These are phyloP conservation scores for Notechis scutatus DNA, from an alignment of 2,113 vertebrate species.

Conservation along the genomic window DNA sequence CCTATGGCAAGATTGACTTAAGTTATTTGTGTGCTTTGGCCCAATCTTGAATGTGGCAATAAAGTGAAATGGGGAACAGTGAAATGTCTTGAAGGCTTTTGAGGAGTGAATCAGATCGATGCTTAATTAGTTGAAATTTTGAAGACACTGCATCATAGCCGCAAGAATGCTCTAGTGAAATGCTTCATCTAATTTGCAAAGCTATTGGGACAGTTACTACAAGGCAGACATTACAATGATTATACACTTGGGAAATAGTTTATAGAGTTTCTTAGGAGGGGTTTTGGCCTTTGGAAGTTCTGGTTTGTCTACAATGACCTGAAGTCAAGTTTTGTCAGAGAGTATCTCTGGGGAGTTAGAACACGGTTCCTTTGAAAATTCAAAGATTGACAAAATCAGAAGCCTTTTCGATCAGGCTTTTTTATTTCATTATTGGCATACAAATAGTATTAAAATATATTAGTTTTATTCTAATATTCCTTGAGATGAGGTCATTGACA, in stretches of 20 bases:
- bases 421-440: background rate
- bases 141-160: background rate
- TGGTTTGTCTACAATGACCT: background rate
- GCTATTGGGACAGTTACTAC: background rate
- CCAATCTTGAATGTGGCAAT: background rate
- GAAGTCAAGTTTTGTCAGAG: background rate
- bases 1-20: background rate
- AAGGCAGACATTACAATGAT: background rate
- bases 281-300: background rate
- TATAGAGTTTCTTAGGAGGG: background rate
- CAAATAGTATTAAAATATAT: background rate
- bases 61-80: background rate
- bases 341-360: background rate
- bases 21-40: background rate
- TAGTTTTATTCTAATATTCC: background rate
- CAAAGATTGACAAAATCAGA: background rate
- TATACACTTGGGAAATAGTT: background rate
- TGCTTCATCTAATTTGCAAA: background rate
- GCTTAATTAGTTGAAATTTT: background rate
- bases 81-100: background rate
- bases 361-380: background rate
- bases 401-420: background rate
- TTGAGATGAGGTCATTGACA: background rate
- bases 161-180: background rate
- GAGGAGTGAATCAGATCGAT: background rate